Base-by-base conservation (phyloP, 1,140 invertebrate genomes). In the Ganaspis sp. region DNA sequence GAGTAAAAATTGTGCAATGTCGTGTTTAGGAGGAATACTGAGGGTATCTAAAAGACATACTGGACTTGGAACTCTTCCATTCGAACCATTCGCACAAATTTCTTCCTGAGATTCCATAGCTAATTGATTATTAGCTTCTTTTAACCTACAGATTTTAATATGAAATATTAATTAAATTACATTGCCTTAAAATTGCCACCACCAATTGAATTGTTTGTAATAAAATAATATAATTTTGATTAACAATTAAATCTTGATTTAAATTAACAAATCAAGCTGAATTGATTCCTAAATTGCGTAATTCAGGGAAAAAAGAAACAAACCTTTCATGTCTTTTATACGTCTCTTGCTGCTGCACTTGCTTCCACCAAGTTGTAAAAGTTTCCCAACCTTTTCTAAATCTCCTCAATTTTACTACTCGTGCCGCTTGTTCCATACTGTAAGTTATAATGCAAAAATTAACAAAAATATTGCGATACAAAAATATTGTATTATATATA, bases 381-480 rank as follows among this genome's bases (percentile, higher is more conserved):
- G 93, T 86, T 84, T 93, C 91, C 92, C 92, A 93, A 78, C 93
- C 92, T 80, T 93, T 91, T 79, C 90, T 91, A 37, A 93, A 85
- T 88, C 92, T 92, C 77, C 91, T 91, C 76, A 93, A 90, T 75
- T 92, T 92, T 26, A 91, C 89, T 84, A 91, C 91, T 73, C 92
- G 84, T 76, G 91, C 90, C 21, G 92, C 87, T 87, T 92, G 89
- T 80, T 92, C 88, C 76, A 87, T 80, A 76, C 91, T 92, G 53
- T 81, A 87, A 84, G 21, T 40, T 54, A 54, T 53, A 38, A 74
- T 15, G 54, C 6, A 58, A 19, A 58, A n/a, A 53, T 53, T 15
- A n/a, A n/a, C 12, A 6, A 53, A 53, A n/a, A 53, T 53, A n/a
- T 53, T 19, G 12, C 45, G 45, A n/a, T 49, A n/a, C 45, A 23